Percentiles rank a stretch among this genome's conserved stretches.
phyloP scores from a whole-genome alignment of 2,888 invertebrate species.

The Eristalis intricaria region DNA sequence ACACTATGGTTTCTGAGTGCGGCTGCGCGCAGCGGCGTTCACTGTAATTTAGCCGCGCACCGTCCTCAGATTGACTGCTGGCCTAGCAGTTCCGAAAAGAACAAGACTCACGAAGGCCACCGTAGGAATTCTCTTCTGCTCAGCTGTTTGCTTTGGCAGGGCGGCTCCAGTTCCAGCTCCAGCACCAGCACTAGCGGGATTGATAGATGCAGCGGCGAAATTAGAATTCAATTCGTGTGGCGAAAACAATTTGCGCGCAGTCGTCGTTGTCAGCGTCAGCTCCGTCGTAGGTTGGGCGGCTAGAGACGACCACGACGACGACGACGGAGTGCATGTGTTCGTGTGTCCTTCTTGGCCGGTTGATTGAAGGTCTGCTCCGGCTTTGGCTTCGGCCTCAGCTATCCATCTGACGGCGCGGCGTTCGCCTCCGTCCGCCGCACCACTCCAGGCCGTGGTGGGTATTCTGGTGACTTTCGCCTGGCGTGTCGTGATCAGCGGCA shows the following conservation, averaged over 20 bases:
- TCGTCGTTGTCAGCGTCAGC: constrained; percentile 35
- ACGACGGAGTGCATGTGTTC: neutral
- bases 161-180: neutral
- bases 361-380: constrained; percentile 62
- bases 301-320: neutral
- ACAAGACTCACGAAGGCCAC: constrained; percentile 56
- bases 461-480: constrained; percentile 70
- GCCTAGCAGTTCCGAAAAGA: constrained; percentile 45
- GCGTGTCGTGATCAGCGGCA: constrained; percentile 71
- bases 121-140: constrained; percentile 51
- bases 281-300: constrained; percentile 26
- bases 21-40: neutral
- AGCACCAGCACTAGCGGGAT: constrained; percentile 15
- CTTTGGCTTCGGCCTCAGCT: constrained; percentile 32
- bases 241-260: constrained; percentile 69
- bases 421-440: neutral
- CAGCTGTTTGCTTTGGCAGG: neutral
- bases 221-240: constrained; percentile 72
- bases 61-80: constrained; percentile 8
- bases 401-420: constrained; percentile 53
- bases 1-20: constrained; percentile 46
- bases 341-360: constrained; percentile 52
- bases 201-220: constrained; percentile 67
- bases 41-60: constrained; percentile 48
- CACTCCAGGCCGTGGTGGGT: neutral